Percentiles rank a stretch among this genome's conserved stretches.
Evolutionary conservation across 2,888 invertebrate species (phyloP).

Genomic region (Elmis aenea): DNA sequence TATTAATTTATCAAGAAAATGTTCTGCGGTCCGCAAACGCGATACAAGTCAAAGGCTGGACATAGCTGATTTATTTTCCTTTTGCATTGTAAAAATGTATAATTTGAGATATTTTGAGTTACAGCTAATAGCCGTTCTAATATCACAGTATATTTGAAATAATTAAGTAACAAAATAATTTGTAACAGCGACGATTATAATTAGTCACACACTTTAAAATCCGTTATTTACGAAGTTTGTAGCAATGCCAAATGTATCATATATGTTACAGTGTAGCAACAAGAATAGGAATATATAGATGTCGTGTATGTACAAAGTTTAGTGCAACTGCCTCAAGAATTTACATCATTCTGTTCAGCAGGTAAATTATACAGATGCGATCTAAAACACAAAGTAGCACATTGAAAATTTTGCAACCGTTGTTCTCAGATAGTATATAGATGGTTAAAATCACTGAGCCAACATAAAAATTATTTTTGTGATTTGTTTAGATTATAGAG

Average conservation of each 20-base stretch:
- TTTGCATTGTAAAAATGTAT: no score
- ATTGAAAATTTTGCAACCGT: conserved; percentile 17
- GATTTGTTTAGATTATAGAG: conserved; percentile 49
- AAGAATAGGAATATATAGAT: conserved; percentile 29
- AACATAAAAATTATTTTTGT: conserved; percentile 49
- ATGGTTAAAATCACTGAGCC: conserved; percentile 41
- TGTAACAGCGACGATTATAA: no score
- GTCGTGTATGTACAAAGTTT: conserved; percentile 47
- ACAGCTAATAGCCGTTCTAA: no score
- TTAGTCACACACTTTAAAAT: no score
- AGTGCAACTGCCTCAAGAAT: conserved; percentile 41
- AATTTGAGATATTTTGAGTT: no score
- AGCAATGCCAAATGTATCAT: conserved; percentile 49
- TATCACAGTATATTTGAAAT: no score
- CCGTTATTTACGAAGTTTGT: conserved; percentile 26
- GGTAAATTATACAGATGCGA: conserved; percentile 24
- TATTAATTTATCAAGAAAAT: no score
- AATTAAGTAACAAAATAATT: no score
- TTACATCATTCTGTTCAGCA: conserved; percentile 31
- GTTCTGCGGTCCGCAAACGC: no score
- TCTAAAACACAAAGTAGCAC: conserved; percentile 38
- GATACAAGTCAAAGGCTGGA: no score
- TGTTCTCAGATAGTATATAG: neutral
- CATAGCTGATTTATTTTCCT: no score
- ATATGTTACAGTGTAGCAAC: conserved; percentile 43